Percentiles rank a stretch among this genome's conserved stretches.
Conservation (phyloP, 1,140 invertebrate genomes). For the Nylanderia fulva region DNA sequence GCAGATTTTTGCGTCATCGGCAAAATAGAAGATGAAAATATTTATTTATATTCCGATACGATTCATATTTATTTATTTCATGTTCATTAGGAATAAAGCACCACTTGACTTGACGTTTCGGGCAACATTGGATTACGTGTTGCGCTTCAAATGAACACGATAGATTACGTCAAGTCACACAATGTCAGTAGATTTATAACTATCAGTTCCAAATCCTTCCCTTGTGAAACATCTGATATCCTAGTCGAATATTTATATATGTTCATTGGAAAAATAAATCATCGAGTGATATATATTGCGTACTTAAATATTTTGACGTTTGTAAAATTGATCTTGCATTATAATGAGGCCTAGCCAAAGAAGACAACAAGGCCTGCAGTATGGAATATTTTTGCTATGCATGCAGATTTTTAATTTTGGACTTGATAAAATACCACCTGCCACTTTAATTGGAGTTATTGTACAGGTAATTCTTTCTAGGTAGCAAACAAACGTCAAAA, state of each 20-base stretch:
- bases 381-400: slow-evolving; percentile 79
- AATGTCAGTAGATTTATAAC: slow-evolving; percentile 85
- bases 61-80: too few relatives aligned
- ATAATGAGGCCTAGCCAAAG: slow-evolving; percentile 80
- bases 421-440: slow-evolving; percentile 88
- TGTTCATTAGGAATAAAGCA: too few relatives aligned
- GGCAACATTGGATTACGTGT: slow-evolving; percentile 70
- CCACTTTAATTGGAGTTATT: slow-evolving; percentile 87
- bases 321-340: background rate
- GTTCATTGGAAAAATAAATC: background rate
- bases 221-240: slow-evolving; percentile 89
- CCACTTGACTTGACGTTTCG: too few relatives aligned
- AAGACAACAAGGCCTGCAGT: slow-evolving; percentile 80
- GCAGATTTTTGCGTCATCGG: background rate
- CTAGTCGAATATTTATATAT: background rate
- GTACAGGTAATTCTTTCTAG: slow-evolving; percentile 84
- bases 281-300: background rate
- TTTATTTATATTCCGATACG: too few relatives aligned
- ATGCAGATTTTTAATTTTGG: slow-evolving; percentile 86
- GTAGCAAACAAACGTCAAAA: too few relatives aligned
- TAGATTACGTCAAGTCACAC: slow-evolving; percentile 74
- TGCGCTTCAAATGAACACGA: slow-evolving; percentile 85
- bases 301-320: background rate
- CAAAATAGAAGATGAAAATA: background rate
- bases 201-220: slow-evolving; percentile 88